Conservation (phyloP, 2,113 vertebrate species). For the Calypte anna region DNA sequence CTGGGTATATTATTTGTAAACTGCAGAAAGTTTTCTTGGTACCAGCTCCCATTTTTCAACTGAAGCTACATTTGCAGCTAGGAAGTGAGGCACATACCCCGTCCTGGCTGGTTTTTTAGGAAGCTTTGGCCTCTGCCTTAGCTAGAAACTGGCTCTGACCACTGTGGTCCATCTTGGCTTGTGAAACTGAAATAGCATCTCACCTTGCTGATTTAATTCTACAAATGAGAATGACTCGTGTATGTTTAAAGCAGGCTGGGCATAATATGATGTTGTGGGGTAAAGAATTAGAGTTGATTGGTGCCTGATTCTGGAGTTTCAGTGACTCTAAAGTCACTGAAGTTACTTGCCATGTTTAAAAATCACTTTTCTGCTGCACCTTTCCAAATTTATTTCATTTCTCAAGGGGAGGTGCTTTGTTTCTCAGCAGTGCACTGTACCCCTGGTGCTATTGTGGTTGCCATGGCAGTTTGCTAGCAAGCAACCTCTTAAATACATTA, state of each 20-base stretch:
- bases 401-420: neutral
- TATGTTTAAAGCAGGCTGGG: fast-evolving
- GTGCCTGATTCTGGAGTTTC: neutral
- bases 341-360: neutral
- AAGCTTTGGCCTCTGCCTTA: neutral
- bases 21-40: neutral
- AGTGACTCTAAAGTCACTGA: neutral
- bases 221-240: neutral
- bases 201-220: neutral
- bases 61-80: neutral
- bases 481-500: neutral
- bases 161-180: neutral
- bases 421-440: neutral
- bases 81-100: neutral
- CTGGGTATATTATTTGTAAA: neutral
- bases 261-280: neutral
- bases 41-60: neutral
- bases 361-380: neutral
- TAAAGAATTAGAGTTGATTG: neutral
- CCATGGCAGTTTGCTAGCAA: conserved; percentile 51
- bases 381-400: neutral
- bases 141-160: neutral
- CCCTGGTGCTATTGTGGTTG: conserved; percentile 11
- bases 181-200: neutral
- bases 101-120: neutral